A percentile compares a stretch with the other conserved stretches of the same genome.
Conservation (phyloP, 1,140 invertebrate species). For the Tetramorium simillimum region DNA sequence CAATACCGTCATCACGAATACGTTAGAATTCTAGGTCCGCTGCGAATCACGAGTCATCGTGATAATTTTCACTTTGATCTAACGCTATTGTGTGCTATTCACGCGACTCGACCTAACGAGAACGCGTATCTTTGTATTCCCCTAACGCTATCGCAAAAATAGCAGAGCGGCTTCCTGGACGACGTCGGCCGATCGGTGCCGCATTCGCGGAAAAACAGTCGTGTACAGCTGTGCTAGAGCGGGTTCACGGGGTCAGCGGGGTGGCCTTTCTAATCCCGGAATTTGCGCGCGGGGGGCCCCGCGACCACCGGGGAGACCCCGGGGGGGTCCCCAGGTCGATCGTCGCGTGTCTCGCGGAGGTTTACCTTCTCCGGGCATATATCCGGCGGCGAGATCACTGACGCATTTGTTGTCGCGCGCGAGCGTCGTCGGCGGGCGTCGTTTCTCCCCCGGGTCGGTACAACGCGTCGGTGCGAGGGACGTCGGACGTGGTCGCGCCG, state of each 20-base stretch:
- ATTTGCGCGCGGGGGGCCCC: background rate
- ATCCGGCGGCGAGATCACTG: constrained; percentile 42
- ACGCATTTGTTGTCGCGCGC: constrained; percentile 38
- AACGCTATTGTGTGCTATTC: background rate
- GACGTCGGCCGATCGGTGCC: background rate
- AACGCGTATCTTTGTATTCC: background rate
- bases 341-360: background rate
- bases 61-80: background rate
- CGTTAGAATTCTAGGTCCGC: background rate
- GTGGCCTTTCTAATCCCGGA: constrained; percentile 27
- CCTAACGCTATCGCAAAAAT: background rate
- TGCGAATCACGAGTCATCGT: background rate
- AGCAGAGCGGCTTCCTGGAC: background rate
- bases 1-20: background rate
- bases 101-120: background rate
- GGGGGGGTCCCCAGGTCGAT: background rate
- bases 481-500: constrained; percentile 4
- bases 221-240: background rate
- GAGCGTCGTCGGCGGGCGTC: constrained; percentile 8
- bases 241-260: constrained; percentile 44
- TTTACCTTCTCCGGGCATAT: constrained; percentile 57
- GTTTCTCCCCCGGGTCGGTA: background rate
- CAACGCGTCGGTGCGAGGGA: constrained; percentile 3
- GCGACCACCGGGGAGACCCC: background rate
- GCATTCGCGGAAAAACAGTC: background rate